A percentile compares a stretch with the other conserved stretches of the same genome.
These are phyloP conservation scores for Anseranas semipalmata DNA, from an alignment of 2,113 vertebrate species.

Conservation along the genomic window DNA sequence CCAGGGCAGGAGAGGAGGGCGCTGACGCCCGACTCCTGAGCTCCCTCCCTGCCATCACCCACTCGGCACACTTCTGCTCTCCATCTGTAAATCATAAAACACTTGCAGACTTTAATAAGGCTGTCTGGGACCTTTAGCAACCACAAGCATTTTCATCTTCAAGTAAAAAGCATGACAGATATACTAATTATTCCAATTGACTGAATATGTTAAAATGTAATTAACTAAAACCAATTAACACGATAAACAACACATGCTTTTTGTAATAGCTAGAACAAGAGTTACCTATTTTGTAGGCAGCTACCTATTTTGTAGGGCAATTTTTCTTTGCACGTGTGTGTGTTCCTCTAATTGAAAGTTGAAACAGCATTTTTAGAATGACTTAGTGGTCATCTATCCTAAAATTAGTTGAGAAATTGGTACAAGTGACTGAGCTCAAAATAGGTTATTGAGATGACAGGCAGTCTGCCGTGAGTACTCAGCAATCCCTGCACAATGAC, in stretches of 20 bases:
- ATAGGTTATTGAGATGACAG: background rate
- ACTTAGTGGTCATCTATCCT: background rate
- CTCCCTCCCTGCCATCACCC: background rate
- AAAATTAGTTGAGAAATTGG: slow-evolving; percentile 9
- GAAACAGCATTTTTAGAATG: background rate
- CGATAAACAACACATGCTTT: background rate
- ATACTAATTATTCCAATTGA: slow-evolving; percentile 4
- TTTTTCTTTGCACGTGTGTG: background rate
- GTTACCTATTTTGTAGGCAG: background rate
- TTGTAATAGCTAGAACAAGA: background rate
- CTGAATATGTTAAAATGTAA: background rate
- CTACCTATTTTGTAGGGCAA: background rate
- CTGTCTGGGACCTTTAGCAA: background rate
- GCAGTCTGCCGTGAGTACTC: background rate
- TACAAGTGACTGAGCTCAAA: background rate
- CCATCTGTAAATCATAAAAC: background rate
- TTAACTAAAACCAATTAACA: background rate
- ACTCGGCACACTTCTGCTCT: background rate
- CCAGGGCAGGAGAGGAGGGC: background rate
- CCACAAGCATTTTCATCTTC: background rate
- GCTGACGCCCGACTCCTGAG: background rate
- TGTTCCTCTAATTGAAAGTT: background rate
- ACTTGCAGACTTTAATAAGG: background rate
- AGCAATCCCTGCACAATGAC: fast-evolving
- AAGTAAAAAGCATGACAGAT: slow-evolving; percentile 4